phyloP scores from a whole-genome alignment of 2,113 vertebrate genomes.

The Gymnorhina tibicen region DNA sequence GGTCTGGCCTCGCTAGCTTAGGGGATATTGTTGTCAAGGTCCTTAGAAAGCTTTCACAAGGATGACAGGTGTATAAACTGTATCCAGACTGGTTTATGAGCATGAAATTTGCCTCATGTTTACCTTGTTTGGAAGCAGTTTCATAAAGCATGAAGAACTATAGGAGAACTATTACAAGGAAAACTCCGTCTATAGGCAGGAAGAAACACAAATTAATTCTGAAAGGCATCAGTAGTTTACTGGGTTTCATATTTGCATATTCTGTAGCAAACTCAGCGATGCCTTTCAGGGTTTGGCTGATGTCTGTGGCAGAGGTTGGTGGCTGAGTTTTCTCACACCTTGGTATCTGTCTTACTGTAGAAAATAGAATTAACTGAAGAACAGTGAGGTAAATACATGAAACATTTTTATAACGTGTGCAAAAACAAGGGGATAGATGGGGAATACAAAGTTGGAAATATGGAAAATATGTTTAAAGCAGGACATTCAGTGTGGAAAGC shows the following conservation, averaged over 20 bases:
- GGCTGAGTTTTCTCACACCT: not conserved
- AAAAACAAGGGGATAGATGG: not conserved
- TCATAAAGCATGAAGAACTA: not conserved
- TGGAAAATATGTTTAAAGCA: not conserved
- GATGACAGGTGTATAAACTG: not conserved
- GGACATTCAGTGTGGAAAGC: not conserved
- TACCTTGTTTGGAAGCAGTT: not conserved
- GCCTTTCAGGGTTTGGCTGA: not conserved
- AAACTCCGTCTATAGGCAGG: not conserved
- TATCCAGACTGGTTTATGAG: not conserved
- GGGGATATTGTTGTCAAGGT: not conserved
- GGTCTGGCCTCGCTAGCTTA: not conserved
- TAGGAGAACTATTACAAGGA: not conserved
- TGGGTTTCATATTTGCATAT: not conserved
- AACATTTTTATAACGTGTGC: not conserved
- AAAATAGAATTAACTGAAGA: not conserved
- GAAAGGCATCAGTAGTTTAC: not conserved
- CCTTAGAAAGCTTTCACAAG: not conserved
- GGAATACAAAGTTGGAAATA: not conserved
- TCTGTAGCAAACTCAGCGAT: not conserved
- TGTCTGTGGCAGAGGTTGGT: not conserved
- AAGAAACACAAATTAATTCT: not conserved
- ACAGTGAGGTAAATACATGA: not conserved
- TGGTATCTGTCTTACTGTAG: not conserved
- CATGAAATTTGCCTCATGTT: not conserved